Percentiles rank a stretch among this genome's conserved stretches.
These are phyloP conservation scores for Notothenia coriiceps DNA, from an alignment of 2,113 vertebrate species.

Conservation along the genomic window DNA sequence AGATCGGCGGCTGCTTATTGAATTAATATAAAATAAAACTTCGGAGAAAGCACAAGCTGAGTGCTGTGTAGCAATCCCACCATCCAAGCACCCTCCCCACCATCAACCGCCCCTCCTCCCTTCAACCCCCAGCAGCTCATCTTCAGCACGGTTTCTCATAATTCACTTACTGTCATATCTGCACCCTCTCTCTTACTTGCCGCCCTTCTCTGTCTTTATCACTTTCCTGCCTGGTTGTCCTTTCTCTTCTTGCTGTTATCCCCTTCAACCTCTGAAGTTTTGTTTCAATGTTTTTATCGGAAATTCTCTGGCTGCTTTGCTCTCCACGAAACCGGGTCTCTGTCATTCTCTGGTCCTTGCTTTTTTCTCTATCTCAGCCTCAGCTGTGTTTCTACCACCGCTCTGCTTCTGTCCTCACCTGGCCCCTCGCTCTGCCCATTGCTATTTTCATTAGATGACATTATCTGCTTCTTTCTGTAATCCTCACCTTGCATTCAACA, in stretches of 20 bases:
- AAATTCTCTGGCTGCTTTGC: slow-evolving; percentile 21
- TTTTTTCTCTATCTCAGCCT: neutral
- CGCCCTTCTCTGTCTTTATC: slow-evolving; percentile 2
- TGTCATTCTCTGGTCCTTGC: neutral
- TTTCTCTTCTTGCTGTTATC: neutral
- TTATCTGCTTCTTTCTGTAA: slow-evolving; percentile 19
- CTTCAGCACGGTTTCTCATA: slow-evolving; percentile 43
- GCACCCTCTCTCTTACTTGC: slow-evolving; percentile 18
- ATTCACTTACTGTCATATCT: slow-evolving; percentile 66
- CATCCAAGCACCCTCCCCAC: neutral
- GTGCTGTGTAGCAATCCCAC: slow-evolving; percentile 22
- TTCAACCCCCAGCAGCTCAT: slow-evolving; percentile 37
- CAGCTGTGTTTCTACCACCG: neutral
- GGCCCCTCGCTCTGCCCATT: slow-evolving; percentile 32
- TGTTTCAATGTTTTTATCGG: slow-evolving; percentile 26
- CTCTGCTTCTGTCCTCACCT: slow-evolving; percentile 33
- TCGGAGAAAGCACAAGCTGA: slow-evolving; percentile 46
- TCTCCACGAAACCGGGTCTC: slow-evolving; percentile 3
- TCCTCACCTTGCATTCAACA: slow-evolving; percentile 25
- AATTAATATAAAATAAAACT: slow-evolving; percentile 84
- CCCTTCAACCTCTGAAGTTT: slow-evolving; percentile 28
- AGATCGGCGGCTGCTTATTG: slow-evolving; percentile 79
- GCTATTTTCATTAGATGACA: slow-evolving; percentile 15
- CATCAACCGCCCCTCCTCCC: slow-evolving; percentile 6
- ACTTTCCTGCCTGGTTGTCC: slow-evolving; percentile 19